A percentile compares a stretch with the other conserved stretches of the same genome.
These are phyloP conservation scores for Craseonycteris thonglongyai DNA, from an alignment of 2,113 vertebrate species.

Conservation along the genomic window DNA sequence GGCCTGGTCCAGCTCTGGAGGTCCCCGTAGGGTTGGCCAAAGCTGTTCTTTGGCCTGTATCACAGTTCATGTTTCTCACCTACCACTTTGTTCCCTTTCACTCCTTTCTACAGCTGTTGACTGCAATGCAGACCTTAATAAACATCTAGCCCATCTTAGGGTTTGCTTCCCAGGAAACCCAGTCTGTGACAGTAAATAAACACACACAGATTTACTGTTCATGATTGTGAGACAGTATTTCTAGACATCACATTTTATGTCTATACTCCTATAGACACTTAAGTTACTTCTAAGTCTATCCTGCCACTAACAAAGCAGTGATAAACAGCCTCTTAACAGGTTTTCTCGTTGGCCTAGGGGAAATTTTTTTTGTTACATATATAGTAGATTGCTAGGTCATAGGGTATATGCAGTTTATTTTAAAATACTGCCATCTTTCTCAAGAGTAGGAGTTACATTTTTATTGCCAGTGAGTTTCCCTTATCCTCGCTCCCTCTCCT, in stretches of 20 bases:
- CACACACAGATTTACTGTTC: neutral
- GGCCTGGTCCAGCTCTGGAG: neutral
- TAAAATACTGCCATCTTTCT: neutral
- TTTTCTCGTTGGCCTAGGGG: neutral
- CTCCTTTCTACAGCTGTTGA: neutral
- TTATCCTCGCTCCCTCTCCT: too few relatives aligned
- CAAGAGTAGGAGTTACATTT: neutral
- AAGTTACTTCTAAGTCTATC: neutral
- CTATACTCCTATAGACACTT: neutral
- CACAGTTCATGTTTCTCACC: neutral
- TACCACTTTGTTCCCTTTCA: neutral
- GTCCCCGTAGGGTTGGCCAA: neutral
- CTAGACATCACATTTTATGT: too few relatives aligned
- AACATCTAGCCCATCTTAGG: neutral
- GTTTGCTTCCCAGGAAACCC: neutral
- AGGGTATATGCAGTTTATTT: neutral
- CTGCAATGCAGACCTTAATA: neutral
- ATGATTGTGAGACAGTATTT: neutral
- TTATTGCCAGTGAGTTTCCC: neutral
- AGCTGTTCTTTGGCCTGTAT: neutral
- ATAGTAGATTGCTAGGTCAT: neutral
- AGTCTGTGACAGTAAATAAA: neutral
- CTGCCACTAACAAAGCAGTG: neutral
- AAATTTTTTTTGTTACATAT: neutral
- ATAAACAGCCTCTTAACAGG: neutral